These are phyloP conservation scores for Bellardia bayeri DNA, from an alignment of 2,888 invertebrate genomes.

Conservation along the genomic window DNA sequence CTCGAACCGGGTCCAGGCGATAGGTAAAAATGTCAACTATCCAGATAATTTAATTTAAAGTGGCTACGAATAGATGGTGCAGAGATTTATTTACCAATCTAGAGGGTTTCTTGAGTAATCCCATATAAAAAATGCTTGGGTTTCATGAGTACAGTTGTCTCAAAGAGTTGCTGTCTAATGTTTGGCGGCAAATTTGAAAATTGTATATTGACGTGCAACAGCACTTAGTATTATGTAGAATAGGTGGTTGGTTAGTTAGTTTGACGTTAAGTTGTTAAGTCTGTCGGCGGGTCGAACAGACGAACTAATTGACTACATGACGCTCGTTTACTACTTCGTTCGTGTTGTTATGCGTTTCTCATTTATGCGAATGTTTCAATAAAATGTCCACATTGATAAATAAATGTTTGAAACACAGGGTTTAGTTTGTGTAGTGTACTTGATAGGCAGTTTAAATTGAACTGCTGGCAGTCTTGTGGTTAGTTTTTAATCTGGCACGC, in stretches of 20 bases:
- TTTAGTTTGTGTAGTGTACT: slow-evolving; percentile 41
- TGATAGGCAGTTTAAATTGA: slow-evolving; percentile 53
- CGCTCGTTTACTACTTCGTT: slow-evolving; percentile 10
- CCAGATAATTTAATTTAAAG: slow-evolving; percentile 74
- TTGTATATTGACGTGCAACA: slow-evolving; percentile 75
- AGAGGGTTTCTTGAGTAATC: slow-evolving; percentile 89
- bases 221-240: slow-evolving; percentile 54
- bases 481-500: slow-evolving; percentile 7
- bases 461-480: slow-evolving; percentile 54
- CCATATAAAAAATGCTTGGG: slow-evolving; percentile 84
- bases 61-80: slow-evolving; percentile 79
- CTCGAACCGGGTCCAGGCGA: slow-evolving; percentile 34
- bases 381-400: slow-evolving; percentile 47
- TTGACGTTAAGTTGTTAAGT: slow-evolving; percentile 19
- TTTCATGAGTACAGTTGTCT: slow-evolving; percentile 82
- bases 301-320: slow-evolving; percentile 26
- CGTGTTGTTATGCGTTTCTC: slow-evolving; percentile 47
- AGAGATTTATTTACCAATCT: slow-evolving; percentile 80
- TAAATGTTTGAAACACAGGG: slow-evolving; percentile 44
- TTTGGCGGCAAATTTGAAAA: slow-evolving; percentile 84
- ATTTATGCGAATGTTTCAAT: slow-evolving; percentile 17
- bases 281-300: slow-evolving; percentile 24
- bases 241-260: slow-evolving; percentile 63
- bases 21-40: slow-evolving; percentile 65
- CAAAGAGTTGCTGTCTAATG: slow-evolving; percentile 78